Conservation (phyloP, 2,888 invertebrate species). For the Eremobia ochroleuca region DNA sequence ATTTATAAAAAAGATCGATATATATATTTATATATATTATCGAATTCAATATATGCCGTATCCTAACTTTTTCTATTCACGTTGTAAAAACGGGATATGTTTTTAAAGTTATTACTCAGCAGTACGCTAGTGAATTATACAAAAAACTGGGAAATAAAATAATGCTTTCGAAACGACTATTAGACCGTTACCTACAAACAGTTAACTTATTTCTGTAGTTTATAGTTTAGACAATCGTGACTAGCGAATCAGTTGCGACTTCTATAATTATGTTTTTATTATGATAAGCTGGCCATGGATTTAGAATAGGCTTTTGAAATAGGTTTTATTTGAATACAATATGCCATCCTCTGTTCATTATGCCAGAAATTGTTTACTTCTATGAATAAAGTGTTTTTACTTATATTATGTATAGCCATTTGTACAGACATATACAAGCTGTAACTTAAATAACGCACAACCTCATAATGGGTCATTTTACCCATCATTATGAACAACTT, state of each 20-base stretch:
- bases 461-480: too few species aligned
- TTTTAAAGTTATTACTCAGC: constrained; percentile 17
- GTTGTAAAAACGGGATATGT: constrained; percentile 19
- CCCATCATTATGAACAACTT: too few species aligned
- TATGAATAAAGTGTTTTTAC: background rate
- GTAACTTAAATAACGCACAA: too few species aligned
- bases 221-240: constrained; percentile 36
- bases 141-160: constrained; percentile 44
- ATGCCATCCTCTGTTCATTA: too few species aligned
- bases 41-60: background rate
- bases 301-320: background rate
- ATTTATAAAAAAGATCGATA: too few species aligned
- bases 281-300: background rate
- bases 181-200: constrained; percentile 49
- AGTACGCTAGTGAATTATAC: constrained; percentile 23
- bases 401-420: too few species aligned
- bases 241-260: constrained; percentile 25
- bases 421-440: too few species aligned
- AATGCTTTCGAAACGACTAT: constrained; percentile 51
- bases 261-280: constrained; percentile 9
- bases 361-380: background rate
- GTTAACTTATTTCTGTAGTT: constrained; percentile 30
- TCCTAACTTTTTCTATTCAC: background rate
- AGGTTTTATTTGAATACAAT: background rate
- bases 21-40: too few species aligned